These are phyloP conservation scores for Ennomos fuscantarius DNA, from an alignment of 2,888 invertebrate species.

Conservation along the genomic window DNA sequence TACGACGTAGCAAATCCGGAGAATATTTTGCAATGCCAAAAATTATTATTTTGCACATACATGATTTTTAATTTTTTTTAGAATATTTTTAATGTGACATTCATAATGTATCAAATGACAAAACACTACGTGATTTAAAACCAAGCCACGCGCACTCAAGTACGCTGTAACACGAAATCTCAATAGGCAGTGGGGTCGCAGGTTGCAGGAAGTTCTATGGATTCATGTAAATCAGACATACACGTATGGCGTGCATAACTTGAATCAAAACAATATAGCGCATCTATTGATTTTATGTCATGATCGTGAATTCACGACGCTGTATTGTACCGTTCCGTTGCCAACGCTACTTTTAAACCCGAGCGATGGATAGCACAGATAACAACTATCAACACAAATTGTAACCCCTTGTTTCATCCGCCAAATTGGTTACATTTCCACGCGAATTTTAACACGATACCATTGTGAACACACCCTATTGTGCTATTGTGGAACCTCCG, in stretches of 20 bases:
- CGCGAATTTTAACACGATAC: constrained; percentile 72
- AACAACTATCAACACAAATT: constrained; percentile 79
- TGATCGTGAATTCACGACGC: constrained; percentile 2
- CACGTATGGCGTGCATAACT: constrained; percentile 22
- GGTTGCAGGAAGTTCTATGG: no score
- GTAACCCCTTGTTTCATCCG: constrained; percentile 77
- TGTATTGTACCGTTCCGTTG: constrained; percentile 51
- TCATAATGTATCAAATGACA: no score
- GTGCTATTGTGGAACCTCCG: constrained; percentile 46
- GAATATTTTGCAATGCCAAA: constrained; percentile 1
- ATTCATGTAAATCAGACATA: no score
- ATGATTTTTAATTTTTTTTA: no score
- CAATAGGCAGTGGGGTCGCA: no score
- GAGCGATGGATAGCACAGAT: constrained; percentile 72
- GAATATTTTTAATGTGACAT: no score
- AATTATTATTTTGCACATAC: no score
- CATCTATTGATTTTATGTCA: constrained; percentile 21
- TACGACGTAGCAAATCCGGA: constrained; percentile 21
- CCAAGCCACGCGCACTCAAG: no score
- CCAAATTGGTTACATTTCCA: constrained; percentile 80
- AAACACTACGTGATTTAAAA: no score
- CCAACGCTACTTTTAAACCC: constrained; percentile 56
- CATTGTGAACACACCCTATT: constrained; percentile 61
- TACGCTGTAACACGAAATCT: no score
- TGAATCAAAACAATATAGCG: constrained; percentile 13